Percentiles rank a stretch among this genome's conserved stretches.
These are phyloP conservation scores for Rhagium mordax DNA, from an alignment of 2,888 invertebrate genomes.

Conservation along the genomic window DNA sequence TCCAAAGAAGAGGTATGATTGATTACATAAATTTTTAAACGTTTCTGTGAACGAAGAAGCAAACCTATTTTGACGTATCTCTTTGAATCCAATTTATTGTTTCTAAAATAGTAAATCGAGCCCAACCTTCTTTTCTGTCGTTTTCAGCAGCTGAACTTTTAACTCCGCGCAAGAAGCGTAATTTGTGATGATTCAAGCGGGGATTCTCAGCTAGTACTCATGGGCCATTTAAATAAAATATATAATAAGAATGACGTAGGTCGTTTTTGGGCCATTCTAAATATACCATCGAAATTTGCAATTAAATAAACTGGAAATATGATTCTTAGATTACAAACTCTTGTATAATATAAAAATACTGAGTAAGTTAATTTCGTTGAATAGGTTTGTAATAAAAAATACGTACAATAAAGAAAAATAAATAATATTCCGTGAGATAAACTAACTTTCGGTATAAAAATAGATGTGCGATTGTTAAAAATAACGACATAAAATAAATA, in stretches of 20 bases:
- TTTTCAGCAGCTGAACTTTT: background rate
- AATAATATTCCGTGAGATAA: background rate
- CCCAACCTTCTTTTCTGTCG: background rate
- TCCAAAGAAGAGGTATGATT: background rate
- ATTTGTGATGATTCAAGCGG: background rate
- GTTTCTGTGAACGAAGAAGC: background rate
- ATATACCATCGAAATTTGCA: too few relatives aligned
- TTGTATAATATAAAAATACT: too few relatives aligned
- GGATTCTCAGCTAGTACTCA: background rate
- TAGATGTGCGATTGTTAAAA: background rate
- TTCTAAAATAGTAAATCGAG: background rate
- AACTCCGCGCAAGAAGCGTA: background rate
- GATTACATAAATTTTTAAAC: background rate
- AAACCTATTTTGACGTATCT: background rate
- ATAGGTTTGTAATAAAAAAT: background rate
- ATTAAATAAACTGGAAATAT: too few relatives aligned
- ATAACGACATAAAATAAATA: slow-evolving; percentile 9
- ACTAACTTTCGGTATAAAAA: background rate
- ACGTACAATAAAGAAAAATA: background rate
- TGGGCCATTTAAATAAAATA: background rate
- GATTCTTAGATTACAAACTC: too few relatives aligned
- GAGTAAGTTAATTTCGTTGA: background rate
- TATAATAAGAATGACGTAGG: too few relatives aligned
- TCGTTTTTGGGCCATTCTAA: too few relatives aligned
- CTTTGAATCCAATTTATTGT: background rate